Evolutionary conservation across 2,888 invertebrate species (phyloP), one percentile per base, ranked within the genome.

Genomic region (Peribatodes rhomboidaria): DNA sequence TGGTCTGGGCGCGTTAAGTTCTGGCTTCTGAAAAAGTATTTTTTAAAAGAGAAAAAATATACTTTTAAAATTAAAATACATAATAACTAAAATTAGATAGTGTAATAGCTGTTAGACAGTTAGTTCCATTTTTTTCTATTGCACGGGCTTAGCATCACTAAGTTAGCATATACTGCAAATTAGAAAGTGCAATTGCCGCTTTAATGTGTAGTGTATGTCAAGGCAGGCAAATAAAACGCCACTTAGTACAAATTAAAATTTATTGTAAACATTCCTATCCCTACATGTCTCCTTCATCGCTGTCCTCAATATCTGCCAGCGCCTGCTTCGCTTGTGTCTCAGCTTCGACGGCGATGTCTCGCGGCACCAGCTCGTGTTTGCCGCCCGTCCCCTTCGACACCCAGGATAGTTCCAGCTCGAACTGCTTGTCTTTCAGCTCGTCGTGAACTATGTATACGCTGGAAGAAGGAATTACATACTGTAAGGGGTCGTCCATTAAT

Each of bases 351-450:
- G 96, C 97, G 0, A 97, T 84, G 42, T 95, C 95, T 1, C 94
- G 92, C 0, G 98, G 98, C 13, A 99, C 98, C 65, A 96, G 87
- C 80, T 97, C 95, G 89, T 98, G 98, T 58, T 94, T 90, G 0
- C 98, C 98, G 14, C 95, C 94, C 0, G 96, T 96, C 67, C 95
- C 96, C 78, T 96, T 96, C 57, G 98, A 97, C 13, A 99, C 98
- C 97, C 99, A 98, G 58, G 98, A 98, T 78, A 99, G 94, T 88
- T 99, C 99, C 76, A 99, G 92, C 83, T 98, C 98, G 85, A 99
- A 99, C 76, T 98, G 96, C 87, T 98, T 98, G 89, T 98, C 98
- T 90, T 99, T 99, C 6, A 99, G 94, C 86, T 99, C 98, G 84
- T 98, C 98, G 76, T 98, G 98, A 1, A 98, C 98, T 54, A 97